Conservation (phyloP, 2,888 invertebrate genomes). For the Amorpha juglandis region DNA sequence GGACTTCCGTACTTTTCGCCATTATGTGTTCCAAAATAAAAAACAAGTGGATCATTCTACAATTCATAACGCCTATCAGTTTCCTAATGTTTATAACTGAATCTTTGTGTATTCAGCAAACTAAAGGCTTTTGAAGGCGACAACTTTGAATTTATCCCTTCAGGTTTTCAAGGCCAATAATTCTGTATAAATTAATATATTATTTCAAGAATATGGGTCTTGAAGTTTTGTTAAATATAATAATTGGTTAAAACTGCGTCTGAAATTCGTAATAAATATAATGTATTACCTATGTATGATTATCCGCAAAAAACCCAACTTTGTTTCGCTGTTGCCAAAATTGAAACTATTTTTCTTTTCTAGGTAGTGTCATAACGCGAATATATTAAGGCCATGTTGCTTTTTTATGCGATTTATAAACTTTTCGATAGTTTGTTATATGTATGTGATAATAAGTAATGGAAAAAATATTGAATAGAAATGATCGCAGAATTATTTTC, state of each 20-base stretch:
- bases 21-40: background rate
- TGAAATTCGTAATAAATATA: background rate
- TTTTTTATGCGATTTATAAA: background rate
- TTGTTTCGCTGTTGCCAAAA: conserved; percentile 17
- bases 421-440: background rate
- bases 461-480: too few species aligned
- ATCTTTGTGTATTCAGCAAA: background rate
- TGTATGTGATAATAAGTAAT: too few species aligned
- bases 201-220: too few species aligned
- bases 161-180: background rate
- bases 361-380: conserved; percentile 20
- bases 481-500: too few species aligned
- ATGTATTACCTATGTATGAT: background rate
- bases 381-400: conserved; percentile 5
- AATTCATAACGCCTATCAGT: background rate
- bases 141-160: background rate
- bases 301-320: background rate
- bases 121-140: background rate
- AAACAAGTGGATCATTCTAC: background rate
- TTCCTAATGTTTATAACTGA: background rate
- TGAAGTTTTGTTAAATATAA: background rate
- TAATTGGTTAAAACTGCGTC: background rate
- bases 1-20: background rate
- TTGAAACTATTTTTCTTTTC: conserved; percentile 10
- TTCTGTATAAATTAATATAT: background rate